Conservation (phyloP, 2,888 invertebrate species). For the Zelleria hepariella region DNA sequence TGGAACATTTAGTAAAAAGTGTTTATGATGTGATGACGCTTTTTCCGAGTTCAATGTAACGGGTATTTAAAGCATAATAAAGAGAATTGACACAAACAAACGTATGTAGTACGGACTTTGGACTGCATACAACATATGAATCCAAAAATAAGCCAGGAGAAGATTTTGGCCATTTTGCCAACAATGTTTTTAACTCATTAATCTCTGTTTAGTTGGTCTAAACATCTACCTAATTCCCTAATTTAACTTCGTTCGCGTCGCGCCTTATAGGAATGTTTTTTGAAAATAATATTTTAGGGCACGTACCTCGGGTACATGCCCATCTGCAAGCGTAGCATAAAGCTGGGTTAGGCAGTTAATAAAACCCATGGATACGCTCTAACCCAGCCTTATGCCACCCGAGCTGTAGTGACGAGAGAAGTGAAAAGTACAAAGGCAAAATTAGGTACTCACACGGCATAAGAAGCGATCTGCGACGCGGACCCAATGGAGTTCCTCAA, state of each 20-base stretch:
- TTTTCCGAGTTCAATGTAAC: neutral
- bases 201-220: too few relatives aligned
- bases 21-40: neutral
- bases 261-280: too few relatives aligned
- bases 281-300: too few relatives aligned
- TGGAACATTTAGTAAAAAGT: neutral
- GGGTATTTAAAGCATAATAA: neutral
- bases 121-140: neutral
- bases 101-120: neutral
- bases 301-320: too few relatives aligned
- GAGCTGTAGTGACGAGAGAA: too few relatives aligned
- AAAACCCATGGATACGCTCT: too few relatives aligned
- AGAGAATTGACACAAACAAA: neutral
- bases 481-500: slow-evolving; percentile 86
- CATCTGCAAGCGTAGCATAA: too few relatives aligned
- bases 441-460: slow-evolving; percentile 66
- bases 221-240: too few relatives aligned
- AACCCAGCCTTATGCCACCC: too few relatives aligned
- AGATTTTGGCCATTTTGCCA: neutral
- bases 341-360: too few relatives aligned
- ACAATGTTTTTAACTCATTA: neutral
- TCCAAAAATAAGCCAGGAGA: neutral
- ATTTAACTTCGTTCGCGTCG: too few relatives aligned
- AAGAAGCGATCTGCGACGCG: slow-evolving; percentile 85
- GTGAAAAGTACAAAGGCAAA: too few relatives aligned